These are phyloP conservation scores for Oxygymnocypris stewartii DNA, from an alignment of 2,113 vertebrate species.

Conservation along the genomic window DNA sequence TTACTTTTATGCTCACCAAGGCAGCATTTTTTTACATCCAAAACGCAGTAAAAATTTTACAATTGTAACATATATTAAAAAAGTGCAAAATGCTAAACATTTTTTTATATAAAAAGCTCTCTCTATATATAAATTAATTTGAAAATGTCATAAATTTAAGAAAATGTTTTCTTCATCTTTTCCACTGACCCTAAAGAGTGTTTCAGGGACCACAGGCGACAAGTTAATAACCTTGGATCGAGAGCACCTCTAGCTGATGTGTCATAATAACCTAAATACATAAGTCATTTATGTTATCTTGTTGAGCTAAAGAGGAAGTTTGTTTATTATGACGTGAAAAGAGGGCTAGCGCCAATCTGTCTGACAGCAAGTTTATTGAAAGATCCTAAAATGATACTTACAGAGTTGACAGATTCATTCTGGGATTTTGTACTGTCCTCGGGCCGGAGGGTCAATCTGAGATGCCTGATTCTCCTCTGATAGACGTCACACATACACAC, in stretches of 20 bases:
- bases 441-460: constrained; percentile 86
- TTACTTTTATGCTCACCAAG: not conserved
- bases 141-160: not conserved
- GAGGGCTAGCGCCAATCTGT: not conserved
- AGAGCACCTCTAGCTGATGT: no score
- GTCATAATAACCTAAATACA: no score
- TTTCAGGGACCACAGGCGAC: not conserved
- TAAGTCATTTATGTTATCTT: not conserved
- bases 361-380: not conserved
- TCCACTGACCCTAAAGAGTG: not conserved
- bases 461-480: constrained; percentile 84
- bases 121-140: not conserved
- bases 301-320: constrained; percentile 12
- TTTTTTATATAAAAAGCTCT: not conserved
- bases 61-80: not conserved
- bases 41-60: no score
- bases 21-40: not conserved
- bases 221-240: not conserved
- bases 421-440: constrained; percentile 71
- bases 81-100: not conserved
- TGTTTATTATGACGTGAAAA: not conserved
- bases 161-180: not conserved
- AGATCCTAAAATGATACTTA: constrained; percentile 67
- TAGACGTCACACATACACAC: constrained; percentile 52
- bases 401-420: constrained; percentile 72